Percentiles rank a stretch among this genome's conserved stretches.
Conservation (phyloP, 2,888 invertebrate genomes). For the Rotaria sp. region DNA sequence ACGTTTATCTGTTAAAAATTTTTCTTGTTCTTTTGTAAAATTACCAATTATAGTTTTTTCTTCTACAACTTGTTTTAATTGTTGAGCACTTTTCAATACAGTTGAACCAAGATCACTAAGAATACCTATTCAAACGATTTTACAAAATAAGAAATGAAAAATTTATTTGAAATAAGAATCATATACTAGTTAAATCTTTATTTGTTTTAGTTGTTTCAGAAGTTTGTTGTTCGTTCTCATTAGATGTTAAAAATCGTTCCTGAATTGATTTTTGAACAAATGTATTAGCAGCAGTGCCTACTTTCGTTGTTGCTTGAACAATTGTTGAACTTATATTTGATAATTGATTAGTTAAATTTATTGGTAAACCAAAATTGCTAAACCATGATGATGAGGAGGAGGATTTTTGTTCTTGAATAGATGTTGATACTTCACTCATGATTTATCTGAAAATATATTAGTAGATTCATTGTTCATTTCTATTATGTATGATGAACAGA, state of each 20-base stretch:
- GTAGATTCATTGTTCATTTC: neutral
- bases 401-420: neutral
- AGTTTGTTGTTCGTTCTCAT: neutral
- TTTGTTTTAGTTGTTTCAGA: neutral
- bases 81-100: conserved; percentile 78
- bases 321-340: neutral
- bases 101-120: conserved; percentile 90
- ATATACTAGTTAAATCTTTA: neutral
- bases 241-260: neutral
- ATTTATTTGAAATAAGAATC: too few relatives aligned
- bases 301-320: neutral
- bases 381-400: conserved; percentile 25
- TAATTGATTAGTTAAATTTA: neutral
- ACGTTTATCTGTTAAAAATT: conserved; percentile 80
- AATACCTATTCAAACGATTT: conserved; percentile 66
- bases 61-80: conserved; percentile 89
- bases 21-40: conserved; percentile 91
- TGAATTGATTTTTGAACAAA: neutral
- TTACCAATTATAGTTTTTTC: conserved; percentile 91
- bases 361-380: neutral
- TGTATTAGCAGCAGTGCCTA: neutral
- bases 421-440: neutral
- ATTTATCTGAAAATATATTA: neutral
- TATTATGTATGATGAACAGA: neutral
- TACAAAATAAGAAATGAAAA: too few relatives aligned